Percentiles rank a stretch among this genome's conserved stretches.
Evolutionary conservation across 2,797 vertebrate species (phyloP).

Genomic region (Lacerta agilis): DNA sequence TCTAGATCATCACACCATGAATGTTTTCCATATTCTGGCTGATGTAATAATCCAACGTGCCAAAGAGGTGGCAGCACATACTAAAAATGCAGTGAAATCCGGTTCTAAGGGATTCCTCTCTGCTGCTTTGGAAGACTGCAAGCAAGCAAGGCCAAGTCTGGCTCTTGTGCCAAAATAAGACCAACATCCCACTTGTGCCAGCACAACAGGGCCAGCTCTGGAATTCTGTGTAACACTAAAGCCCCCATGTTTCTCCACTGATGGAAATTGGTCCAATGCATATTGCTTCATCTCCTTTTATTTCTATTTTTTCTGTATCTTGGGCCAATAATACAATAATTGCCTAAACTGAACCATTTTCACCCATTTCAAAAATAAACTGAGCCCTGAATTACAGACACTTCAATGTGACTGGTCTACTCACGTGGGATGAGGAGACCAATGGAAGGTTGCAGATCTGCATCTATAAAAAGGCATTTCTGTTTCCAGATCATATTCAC

Average conservation of each 20-base stretch:
- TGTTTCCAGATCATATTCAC: neutral
- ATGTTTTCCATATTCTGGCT: neutral
- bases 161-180: neutral
- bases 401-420: neutral
- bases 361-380: neutral
- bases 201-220: neutral
- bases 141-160: neutral
- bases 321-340: neutral
- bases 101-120: neutral
- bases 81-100: neutral
- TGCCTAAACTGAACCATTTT: neutral
- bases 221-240: neutral
- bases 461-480: neutral
- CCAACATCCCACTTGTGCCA: neutral
- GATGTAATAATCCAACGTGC: neutral
- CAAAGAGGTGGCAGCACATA: slow-evolving; percentile 3
- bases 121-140: neutral
- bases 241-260: neutral
- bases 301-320: neutral
- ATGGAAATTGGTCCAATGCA: neutral
- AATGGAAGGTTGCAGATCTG: neutral
- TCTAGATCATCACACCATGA: neutral
- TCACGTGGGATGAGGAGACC: neutral
- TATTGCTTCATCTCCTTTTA: neutral
- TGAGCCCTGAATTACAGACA: neutral